Evolutionary conservation across 2,888 invertebrate genomes (phyloP).

Genomic region (Operophtera brumata): DNA sequence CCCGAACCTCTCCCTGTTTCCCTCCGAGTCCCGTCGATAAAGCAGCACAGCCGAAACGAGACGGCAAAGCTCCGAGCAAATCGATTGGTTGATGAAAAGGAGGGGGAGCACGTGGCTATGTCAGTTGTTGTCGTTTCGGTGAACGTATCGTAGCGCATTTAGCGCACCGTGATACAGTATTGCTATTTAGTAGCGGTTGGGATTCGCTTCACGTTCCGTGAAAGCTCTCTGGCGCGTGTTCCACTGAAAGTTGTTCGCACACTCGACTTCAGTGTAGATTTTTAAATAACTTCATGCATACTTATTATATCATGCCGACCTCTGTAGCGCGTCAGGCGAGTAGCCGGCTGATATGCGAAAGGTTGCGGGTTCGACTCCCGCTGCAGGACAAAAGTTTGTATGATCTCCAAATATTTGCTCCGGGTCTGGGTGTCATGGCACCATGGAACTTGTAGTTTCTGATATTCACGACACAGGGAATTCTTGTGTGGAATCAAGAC

Average conservation of each 20-base stretch:
- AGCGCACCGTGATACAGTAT: background rate
- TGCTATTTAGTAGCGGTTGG: constrained; percentile 45
- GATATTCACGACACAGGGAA: no score
- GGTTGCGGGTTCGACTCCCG: no score
- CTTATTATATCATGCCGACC: no score
- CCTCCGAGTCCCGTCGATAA: constrained; percentile 64
- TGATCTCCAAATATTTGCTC: no score
- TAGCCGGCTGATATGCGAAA: no score
- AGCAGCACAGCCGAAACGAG: constrained; percentile 62
- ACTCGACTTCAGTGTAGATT: constrained; percentile 27
- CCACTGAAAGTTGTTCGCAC: constrained; percentile 42
- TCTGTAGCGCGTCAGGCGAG: no score
- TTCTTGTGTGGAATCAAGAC: no score
- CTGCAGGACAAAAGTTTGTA: no score
- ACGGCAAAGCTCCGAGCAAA: constrained; percentile 57
- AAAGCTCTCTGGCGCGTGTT: constrained; percentile 45
- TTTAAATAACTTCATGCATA: background rate
- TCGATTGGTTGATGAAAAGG: constrained; percentile 74
- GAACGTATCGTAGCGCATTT: constrained; percentile 14
- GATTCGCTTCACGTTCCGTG: constrained; percentile 49
- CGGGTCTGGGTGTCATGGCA: no score
- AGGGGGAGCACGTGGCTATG: constrained; percentile 76
- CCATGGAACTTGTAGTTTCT: no score
- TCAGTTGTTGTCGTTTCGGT: constrained; percentile 27
- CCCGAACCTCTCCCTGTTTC: constrained; percentile 44